Percentiles rank a stretch among this genome's conserved stretches.
These are phyloP conservation scores for Drosophila testacea DNA, from an alignment of 2,888 invertebrate species.

Conservation along the genomic window DNA sequence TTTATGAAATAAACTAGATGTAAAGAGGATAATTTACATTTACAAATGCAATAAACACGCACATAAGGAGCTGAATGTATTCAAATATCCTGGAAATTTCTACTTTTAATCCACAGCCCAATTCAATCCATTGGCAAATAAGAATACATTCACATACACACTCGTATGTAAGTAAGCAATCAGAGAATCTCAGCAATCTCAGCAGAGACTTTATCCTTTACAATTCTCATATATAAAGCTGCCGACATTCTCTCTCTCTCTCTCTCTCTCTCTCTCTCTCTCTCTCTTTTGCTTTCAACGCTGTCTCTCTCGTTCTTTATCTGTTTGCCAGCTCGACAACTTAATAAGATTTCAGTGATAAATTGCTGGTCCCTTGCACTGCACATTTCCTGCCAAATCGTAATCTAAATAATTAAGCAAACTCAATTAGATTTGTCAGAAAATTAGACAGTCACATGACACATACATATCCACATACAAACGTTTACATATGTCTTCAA, in stretches of 20 bases:
- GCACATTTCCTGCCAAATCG: slow-evolving; percentile 52
- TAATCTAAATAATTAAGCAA: slow-evolving; percentile 77
- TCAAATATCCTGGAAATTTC: slow-evolving; percentile 20
- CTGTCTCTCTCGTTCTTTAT: slow-evolving; percentile 2
- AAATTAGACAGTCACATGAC: slow-evolving; percentile 45
- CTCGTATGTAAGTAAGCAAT: not conserved
- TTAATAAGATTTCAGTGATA: slow-evolving; percentile 57
- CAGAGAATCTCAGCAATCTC: slow-evolving; percentile 39
- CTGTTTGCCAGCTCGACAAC: slow-evolving; percentile 39
- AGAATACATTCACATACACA: not conserved
- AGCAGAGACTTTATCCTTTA: slow-evolving; percentile 16
- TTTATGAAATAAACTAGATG: slow-evolving; percentile 29
- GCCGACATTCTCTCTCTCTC: slow-evolving; percentile 11
- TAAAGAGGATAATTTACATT: slow-evolving; percentile 28
- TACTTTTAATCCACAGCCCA: slow-evolving; percentile 8
- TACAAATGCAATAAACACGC: slow-evolving; percentile 14
- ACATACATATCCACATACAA: slow-evolving; percentile 9
- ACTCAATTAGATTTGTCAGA: slow-evolving; percentile 72
- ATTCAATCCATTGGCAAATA: slow-evolving; percentile 26
- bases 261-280: not conserved
- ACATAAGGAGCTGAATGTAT: not conserved
- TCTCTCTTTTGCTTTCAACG: not conserved
- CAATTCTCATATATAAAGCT: slow-evolving; percentile 35
- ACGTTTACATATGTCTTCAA: slow-evolving; percentile 5
- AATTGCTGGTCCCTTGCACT: slow-evolving; percentile 48